Evolutionary conservation across 2,797 vertebrate species (phyloP).

Genomic region (Gouania willdenowi): DNA sequence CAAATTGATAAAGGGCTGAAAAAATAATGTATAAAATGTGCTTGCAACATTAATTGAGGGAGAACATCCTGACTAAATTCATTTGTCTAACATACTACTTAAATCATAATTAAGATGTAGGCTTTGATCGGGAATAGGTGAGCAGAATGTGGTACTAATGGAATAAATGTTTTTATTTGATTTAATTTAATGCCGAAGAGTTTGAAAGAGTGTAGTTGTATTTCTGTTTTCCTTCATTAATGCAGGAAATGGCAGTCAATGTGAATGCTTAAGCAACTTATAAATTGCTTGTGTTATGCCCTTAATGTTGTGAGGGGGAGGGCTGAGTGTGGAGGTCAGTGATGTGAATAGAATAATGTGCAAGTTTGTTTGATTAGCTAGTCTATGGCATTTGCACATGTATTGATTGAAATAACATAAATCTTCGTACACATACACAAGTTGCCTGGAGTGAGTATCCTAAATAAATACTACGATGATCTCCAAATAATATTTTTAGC

Average conservation of each 20-base stretch:
- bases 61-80: too few relatives aligned
- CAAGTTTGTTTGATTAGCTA: neutral
- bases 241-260: neutral
- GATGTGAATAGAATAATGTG: neutral
- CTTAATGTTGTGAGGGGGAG: neutral
- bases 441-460: too few relatives aligned
- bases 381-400: neutral
- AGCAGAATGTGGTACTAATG: neutral
- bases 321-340: too few relatives aligned
- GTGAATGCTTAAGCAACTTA: neutral
- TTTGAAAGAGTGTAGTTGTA: neutral
- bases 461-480: too few relatives aligned
- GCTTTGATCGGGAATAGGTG: neutral
- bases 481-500: too few relatives aligned
- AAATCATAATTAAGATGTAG: too few relatives aligned
- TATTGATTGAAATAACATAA: neutral
- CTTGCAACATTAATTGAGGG: too few relatives aligned
- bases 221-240: too few relatives aligned
- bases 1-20: slow-evolving; percentile 3
- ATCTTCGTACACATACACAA: neutral
- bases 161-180: neutral
- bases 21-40: neutral
- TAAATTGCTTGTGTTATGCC: neutral
- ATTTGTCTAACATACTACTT: too few relatives aligned
- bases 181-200: too few relatives aligned